Base-by-base conservation (phyloP, 2,888 invertebrate species). In the Trypoxylon attenuatum region DNA sequence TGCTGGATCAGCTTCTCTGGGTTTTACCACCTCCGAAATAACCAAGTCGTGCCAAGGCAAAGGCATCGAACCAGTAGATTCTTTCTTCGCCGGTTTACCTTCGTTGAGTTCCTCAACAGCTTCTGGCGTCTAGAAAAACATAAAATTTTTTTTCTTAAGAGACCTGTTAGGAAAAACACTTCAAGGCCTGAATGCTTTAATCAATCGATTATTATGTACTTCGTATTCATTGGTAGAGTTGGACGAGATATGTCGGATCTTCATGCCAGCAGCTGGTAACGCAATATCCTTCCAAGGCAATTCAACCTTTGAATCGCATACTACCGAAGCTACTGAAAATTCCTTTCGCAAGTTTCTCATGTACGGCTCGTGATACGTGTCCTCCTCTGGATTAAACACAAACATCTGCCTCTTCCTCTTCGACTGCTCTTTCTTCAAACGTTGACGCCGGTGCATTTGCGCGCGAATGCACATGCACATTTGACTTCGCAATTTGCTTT, bases 271-370 rank as follows among this genome's bases (percentile, higher is more conserved):
- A 1, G 60, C 21, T 5, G 73, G 78, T 43, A 82, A 62, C n/a
- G 75, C 79, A 19, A 82, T 82, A 45, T 84, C 83, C 49, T 73
- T 75, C 82, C 84, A 84, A 1, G 84, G 84, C 52, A 84, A 54
- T 58, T 84, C 84, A n/a, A 84, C 74, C 21, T 76, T 79, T 5
- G 81, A 82, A 57, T 78, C 77, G 43, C 84, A 84, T 10, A 61
- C 16, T 13, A 79, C 51, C 6, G 82, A 77, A 5, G 62, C 61
- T 21, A 78, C 67, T 2, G 79, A 82, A 63, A 79, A 83, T 49
- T 81, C 71, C 49, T 71, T 74, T 22, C 72, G 63, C 2, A 82
- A 53, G 5, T 71, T 50, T 8, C 59, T 68, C 83, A 83, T 81
- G 43, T 83, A 84, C 15, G 84, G 83, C 57, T 84, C 84, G 43